Evolutionary conservation across 2,797 vertebrate genomes (phyloP).

Genomic region (Falco rusticolus): DNA sequence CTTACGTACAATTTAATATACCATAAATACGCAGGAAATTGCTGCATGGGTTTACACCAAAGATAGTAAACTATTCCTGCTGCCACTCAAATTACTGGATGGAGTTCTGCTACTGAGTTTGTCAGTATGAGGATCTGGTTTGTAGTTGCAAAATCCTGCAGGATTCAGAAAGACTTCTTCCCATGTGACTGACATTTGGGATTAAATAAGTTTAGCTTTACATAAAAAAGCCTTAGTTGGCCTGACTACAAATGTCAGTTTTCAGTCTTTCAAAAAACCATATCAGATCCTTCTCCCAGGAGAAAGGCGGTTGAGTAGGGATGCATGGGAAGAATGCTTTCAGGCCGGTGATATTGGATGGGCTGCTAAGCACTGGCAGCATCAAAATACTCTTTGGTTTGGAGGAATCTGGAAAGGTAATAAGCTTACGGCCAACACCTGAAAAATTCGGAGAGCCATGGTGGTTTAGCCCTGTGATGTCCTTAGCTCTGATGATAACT

Average conservation of each 20-base stretch:
- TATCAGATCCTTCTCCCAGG: background rate
- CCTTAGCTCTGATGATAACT: background rate
- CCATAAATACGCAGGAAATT: background rate
- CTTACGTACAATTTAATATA: background rate
- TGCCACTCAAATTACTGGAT: background rate
- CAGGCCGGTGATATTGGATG: background rate
- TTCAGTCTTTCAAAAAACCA: background rate
- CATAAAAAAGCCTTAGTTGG: background rate
- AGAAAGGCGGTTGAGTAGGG: background rate
- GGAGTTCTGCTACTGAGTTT: background rate
- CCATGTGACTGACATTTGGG: background rate
- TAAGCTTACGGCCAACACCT: slow-evolving; percentile 20
- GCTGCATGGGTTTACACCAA: background rate
- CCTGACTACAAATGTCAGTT: background rate
- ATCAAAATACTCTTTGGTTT: slow-evolving; percentile 37
- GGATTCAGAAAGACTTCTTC: background rate
- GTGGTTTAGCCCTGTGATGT: background rate
- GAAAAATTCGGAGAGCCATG: background rate
- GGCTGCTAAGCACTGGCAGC: slow-evolving; percentile 39
- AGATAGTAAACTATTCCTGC: background rate
- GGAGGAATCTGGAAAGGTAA: slow-evolving; percentile 31
- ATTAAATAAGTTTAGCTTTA: slow-evolving; percentile 6
- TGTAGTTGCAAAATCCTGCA: background rate
- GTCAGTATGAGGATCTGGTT: background rate
- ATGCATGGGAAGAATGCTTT: background rate